Evolutionary conservation across 1,140 invertebrate genomes (phyloP), one percentile per base, ranked within the genome.

Genomic region (Stegodyphus dumicola): DNA sequence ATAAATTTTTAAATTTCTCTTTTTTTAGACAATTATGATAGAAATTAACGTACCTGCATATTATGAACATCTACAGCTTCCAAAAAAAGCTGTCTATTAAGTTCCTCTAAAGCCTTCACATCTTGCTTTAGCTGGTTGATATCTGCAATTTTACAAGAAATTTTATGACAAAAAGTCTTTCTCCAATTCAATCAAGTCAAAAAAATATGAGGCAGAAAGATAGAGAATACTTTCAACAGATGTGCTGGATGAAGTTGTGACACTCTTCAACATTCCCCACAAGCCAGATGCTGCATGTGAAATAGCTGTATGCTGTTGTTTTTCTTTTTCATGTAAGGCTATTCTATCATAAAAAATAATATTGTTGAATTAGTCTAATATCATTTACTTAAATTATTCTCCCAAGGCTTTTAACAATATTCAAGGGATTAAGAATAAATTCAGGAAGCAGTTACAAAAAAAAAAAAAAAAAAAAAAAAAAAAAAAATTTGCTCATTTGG

Each of bases 21-120:
- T 33, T 33, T 33, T 33, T 33, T 33, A 33, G 33, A 33, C 33
- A 33, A 33, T 33, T 33, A 60, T 60, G 15, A 60, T 5, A 76
- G 6, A 51, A 73, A 73, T 15, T 2, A 67, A 60, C 5, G 5
- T 87, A 91, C 92, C 90, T 96, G 93, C 93, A 98, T 98, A 88
- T 96, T 97, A 87, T 97, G 94, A 69, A 98, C 93, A 89, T 99
- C 98, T 87, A 98, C 97, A 0, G 95, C 93, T 91, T 99, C 98
- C 65, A 99, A 91, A 92, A 99, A 99, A 65, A 99, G 90, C 89
- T 99, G 98, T 56, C 97, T 91, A 74, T 95, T 95, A 52, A 99
- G 90, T 91, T 99, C 98, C 90, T 99, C 98, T 49, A 98, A 90
- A 4, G 94, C 96, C 10, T 92, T 91, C 53, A 98, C 95, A 92